A percentile compares a stretch with the other conserved stretches of the same genome.
These are phyloP conservation scores for Punctoribates punctum DNA, from an alignment of 2,888 invertebrate species.

Conservation along the genomic window DNA sequence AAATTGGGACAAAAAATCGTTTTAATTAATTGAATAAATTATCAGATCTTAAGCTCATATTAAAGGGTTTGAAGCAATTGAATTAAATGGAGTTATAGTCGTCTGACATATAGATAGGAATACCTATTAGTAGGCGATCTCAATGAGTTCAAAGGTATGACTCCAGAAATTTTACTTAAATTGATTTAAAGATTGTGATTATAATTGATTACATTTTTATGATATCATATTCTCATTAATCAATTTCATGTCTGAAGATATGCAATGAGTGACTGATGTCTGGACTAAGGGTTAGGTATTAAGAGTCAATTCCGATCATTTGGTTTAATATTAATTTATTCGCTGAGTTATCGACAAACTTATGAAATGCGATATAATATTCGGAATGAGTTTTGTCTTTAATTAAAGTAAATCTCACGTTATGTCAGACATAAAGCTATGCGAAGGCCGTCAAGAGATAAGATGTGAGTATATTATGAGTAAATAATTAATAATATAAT, in stretches of 20 bases:
- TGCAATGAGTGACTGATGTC: no score
- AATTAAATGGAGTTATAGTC: background rate
- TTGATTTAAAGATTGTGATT: no score
- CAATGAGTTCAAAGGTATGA: no score
- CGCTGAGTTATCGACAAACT: no score
- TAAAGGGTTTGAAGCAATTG: background rate
- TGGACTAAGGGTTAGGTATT: background rate
- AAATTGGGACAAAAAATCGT: constrained; percentile 8
- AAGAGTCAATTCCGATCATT: background rate
- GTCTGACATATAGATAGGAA: no score
- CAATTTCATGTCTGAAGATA: no score
- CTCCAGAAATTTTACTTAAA: no score
- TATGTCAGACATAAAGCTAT: background rate
- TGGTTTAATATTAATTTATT: no score
- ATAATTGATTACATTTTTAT: no score
- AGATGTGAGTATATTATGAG: background rate
- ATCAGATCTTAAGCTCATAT: no score
- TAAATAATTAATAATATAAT: background rate
- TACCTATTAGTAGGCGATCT: no score
- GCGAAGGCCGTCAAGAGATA: background rate
- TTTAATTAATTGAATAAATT: background rate
- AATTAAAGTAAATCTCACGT: background rate
- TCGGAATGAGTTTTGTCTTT: background rate
- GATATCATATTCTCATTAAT: no score
- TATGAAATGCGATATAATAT: background rate